Evolutionary conservation across 2,113 vertebrate genomes (phyloP), one percentile per base, ranked within the genome.

Genomic region (Haemorhous mexicanus): DNA sequence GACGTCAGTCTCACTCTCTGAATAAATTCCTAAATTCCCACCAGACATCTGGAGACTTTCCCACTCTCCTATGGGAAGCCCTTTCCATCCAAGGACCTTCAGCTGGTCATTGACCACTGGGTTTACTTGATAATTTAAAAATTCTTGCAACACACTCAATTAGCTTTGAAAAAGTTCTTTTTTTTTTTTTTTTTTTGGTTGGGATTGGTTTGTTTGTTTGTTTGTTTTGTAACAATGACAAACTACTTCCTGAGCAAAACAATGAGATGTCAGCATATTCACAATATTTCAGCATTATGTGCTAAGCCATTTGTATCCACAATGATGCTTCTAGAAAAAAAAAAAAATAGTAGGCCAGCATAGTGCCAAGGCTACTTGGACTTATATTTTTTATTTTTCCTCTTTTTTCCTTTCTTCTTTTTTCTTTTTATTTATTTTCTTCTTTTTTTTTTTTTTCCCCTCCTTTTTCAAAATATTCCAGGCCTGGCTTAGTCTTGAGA

Each of bases 241-340:
- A 95, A 87, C 41, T 94, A 89, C 93, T 95, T 97, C 93, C 95
- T 95, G 94, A 95, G 81, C 46, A 85, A 95, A 97, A 96, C 94
- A 97, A 96, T 97, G 81, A 89, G 67, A 97, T 94, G 94, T 93
- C 95, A 95, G 91, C 81, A 73, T 93, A 96, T 87, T 93, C 91
- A 89, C 22, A 43, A 76, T 93, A 89, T 91, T 97, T 94, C 95
- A 93, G 91, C 89, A 90, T 95, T 83, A 69, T 85, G 84, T 62
- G 77, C 87, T 95, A 91, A 94, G 91, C 53, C 84, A 91, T 87
- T 95, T 91, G 84, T 89, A 87, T 69, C 81, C 91, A 78, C 58
- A 91, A 61, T 64, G 53, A 69, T 91, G 74, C 77, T 85, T 87
- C 87, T 84, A 84, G 56, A 87, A 73, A 30, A 53, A 32, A 82